Evolutionary conservation across 2,888 invertebrate genomes (phyloP), one percentile per base, ranked within the genome.

Genomic region (Apomyelois bistriatella): DNA sequence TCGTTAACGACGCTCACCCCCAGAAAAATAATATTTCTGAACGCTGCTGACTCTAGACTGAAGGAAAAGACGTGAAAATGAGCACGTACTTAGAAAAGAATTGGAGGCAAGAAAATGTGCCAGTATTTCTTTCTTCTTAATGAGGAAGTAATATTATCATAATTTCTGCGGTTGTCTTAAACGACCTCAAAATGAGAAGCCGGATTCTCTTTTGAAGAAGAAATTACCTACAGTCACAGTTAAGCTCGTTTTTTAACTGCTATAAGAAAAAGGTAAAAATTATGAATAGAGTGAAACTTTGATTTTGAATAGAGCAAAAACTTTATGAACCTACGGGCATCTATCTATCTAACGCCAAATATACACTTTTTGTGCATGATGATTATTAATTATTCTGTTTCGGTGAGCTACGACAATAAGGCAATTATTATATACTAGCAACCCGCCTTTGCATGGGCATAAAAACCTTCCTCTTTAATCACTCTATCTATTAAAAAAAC

Each of bases 1-100:
- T 85, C 83, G 84, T 88, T 89, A 88, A 83, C 83, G 82, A 82
- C 81, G 77, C 74, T 77, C 72, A 72, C 79, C 77, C 76, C 67
- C 64, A 76, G 79, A 86, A 86, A 88, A 88, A 89, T 89, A 79
- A 86, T 87, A 87, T 85, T 85, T 85, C 80, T 79, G 72, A 69
- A 73, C 76, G 79, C 76, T 79, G 79, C 76, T 79, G 82, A 82
- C 76, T 79, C 73, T 74, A 65, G 70, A 63, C 74, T 74, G 75
- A 80, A 79, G 81, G 72, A 79, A 83, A 79, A 73, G 77, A 74
- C 70, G 76, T 75, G 71, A 72, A 79, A 85, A 82, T 75, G 73
- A 78, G 82, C 82, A 83, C 82, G 82, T 82, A 76, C 79, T 76
- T 77, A 75, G 72, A 70, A 78, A 38, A 70, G 75, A 80, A 79